Conservation (phyloP, 2,113 vertebrate species). For the Cyprinodon brontotheroides region DNA sequence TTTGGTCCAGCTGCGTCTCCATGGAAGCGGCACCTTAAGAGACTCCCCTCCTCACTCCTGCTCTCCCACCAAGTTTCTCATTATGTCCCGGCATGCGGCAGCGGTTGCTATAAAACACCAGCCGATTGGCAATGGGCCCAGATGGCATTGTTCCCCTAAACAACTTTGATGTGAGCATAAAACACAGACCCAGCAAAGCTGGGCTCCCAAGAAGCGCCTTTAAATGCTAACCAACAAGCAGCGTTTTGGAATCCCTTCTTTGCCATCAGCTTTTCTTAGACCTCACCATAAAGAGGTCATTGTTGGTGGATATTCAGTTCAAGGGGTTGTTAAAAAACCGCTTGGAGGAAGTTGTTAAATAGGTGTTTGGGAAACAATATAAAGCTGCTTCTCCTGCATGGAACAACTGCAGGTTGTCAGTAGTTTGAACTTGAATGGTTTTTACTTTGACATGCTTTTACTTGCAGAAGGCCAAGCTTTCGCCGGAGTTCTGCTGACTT, state of each 20-base stretch:
- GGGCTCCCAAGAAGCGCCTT: constrained; percentile 85
- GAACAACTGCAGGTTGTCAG: constrained; percentile 39
- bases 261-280: constrained; percentile 53
- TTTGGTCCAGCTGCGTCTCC: background rate
- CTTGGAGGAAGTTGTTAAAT: constrained; percentile 67
- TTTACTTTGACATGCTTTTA: constrained; percentile 30
- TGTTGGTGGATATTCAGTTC: constrained; percentile 77
- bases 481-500: background rate
- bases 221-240: constrained; percentile 77
- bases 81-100: background rate
- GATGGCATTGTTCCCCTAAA: background rate
- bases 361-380: constrained; percentile 75
- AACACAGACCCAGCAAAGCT: constrained; percentile 81
- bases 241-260: constrained; percentile 55
- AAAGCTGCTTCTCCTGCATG: constrained; percentile 66
- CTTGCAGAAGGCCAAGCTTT: constrained; percentile 23
- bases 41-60: constrained; percentile 44
- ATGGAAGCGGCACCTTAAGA: constrained; percentile 88
- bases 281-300: constrained; percentile 56
- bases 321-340: constrained; percentile 64
- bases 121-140: constrained; percentile 80
- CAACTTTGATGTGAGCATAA: constrained; percentile 58
- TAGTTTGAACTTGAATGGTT: constrained; percentile 32
- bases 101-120: constrained; percentile 83
- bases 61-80: constrained; percentile 79